Conservation (phyloP, 2,113 vertebrate genomes). For the Pluvialis apricaria region DNA sequence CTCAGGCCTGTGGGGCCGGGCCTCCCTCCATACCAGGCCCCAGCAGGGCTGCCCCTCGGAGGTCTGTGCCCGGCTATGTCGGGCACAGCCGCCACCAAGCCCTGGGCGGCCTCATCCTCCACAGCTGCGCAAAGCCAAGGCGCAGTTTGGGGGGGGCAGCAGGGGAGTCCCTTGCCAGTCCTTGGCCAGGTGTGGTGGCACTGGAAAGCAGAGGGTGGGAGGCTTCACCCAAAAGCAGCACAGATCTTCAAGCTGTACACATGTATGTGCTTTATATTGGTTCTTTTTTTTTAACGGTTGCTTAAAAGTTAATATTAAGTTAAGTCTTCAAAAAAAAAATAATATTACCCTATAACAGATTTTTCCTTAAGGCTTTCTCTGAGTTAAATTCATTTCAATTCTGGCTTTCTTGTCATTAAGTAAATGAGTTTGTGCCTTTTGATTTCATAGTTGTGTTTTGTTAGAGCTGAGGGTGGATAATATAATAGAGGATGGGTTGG, state of each 20-base stretch:
- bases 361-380: not conserved
- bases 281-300: not conserved
- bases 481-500: not conserved
- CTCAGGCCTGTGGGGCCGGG: not conserved
- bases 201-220: not conserved
- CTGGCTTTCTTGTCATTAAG: not conserved
- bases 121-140: not conserved
- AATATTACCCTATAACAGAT: not conserved
- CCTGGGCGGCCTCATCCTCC: not conserved
- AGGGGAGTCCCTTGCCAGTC: too few species aligned
- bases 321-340: not conserved
- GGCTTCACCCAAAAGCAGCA: not conserved
- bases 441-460: not conserved
- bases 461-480: not conserved
- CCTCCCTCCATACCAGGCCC: not conserved
- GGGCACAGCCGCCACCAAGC: rapidly evolving
- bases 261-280: not conserved
- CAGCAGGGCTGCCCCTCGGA: not conserved
- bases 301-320: not conserved
- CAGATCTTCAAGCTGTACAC: not conserved
- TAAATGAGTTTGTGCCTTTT: not conserved
- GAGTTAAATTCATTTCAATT: not conserved
- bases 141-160: rapidly evolving
- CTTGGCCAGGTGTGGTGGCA: rapidly evolving
- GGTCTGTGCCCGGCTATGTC: not conserved